phyloP scores from a whole-genome alignment of 2,113 vertebrate species.

The Plotosus lineatus region DNA sequence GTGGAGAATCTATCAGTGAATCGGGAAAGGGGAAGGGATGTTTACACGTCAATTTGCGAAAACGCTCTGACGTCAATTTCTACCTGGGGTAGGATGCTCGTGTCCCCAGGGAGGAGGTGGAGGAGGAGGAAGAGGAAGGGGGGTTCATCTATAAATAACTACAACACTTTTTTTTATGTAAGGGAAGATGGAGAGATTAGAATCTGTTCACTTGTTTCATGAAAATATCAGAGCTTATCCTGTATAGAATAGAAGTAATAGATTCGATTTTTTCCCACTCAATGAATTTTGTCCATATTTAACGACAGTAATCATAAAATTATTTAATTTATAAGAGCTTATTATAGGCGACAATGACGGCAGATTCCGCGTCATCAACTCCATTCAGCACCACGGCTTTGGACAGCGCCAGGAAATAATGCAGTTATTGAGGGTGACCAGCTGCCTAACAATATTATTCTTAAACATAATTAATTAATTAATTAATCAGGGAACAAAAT shows the following conservation, averaged over 20 bases:
- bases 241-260: background rate
- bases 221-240: background rate
- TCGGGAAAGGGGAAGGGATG: constrained; percentile 67
- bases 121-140: constrained; percentile 40
- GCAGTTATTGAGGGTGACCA: background rate
- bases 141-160: constrained; percentile 69
- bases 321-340: background rate
- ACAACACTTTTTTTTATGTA: constrained; percentile 21
- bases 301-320: background rate
- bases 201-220: constrained; percentile 4
- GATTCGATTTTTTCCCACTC: background rate
- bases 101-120: constrained; percentile 64
- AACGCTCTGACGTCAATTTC: constrained; percentile 87
- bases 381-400: constrained; percentile 47
- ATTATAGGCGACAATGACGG: background rate
- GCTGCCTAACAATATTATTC: background rate
- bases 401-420: constrained; percentile 46
- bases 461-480: too few relatives aligned
- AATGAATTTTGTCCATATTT: background rate
- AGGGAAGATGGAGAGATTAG: constrained; percentile 27
- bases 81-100: constrained; percentile 78
- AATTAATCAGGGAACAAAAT: too few relatives aligned
- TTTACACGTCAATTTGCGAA: constrained; percentile 89
- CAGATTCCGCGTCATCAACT: constrained; percentile 24
- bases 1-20: constrained; percentile 58